Conservation (phyloP, 2,113 vertebrate species). For the Solenodon paradoxus region DNA sequence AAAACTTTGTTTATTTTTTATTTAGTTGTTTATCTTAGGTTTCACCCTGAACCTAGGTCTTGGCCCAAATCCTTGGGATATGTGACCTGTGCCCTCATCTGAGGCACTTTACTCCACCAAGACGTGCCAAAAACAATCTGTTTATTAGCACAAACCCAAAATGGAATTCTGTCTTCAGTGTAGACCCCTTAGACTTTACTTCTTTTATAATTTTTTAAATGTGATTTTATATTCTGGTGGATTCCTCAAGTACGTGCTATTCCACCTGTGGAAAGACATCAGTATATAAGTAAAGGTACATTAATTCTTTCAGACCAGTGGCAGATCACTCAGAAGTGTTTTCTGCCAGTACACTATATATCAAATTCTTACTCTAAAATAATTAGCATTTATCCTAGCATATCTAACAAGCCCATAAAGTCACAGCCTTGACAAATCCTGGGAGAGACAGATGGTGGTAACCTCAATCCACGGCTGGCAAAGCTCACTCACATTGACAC, state of each 20-base stretch:
- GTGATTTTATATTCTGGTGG: not conserved
- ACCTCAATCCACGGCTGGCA: not conserved
- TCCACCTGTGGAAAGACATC: not conserved
- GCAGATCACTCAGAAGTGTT: not conserved
- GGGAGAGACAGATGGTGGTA: not conserved
- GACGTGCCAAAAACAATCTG: not conserved
- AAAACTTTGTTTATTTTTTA: too few relatives aligned
- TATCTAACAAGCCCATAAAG: not conserved
- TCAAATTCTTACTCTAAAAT: not conserved
- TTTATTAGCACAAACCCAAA: not conserved
- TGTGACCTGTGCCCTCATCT: too few relatives aligned
- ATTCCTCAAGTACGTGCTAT: not conserved
- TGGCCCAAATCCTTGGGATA: too few relatives aligned
- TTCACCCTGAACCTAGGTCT: too few relatives aligned
- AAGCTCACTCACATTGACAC: accelerated
- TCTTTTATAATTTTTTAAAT: not conserved
- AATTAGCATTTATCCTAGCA: not conserved
- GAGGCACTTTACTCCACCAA: too few relatives aligned
- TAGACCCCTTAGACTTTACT: not conserved
- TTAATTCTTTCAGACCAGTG: not conserved
- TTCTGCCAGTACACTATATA: not conserved
- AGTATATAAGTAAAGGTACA: not conserved
- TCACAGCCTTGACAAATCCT: not conserved
- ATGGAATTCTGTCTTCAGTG: not conserved
- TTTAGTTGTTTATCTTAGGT: too few relatives aligned